Base-by-base conservation (phyloP, 92 coral and sea anemone species). In the Anthopleura xanthogrammica region DNA sequence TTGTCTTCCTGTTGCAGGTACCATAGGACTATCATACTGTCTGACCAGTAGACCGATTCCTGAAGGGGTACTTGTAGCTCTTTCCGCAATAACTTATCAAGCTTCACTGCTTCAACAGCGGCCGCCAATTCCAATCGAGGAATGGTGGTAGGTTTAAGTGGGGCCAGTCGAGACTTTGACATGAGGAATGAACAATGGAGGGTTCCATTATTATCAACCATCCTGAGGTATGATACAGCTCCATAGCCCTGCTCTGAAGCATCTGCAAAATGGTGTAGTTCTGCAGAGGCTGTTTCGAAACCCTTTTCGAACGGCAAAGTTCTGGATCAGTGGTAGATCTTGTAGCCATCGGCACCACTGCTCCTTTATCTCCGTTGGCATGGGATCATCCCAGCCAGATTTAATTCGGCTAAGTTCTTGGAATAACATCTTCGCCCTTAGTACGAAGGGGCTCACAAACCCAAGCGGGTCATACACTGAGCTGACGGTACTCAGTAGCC, bases 391-490 rank as follows among this genome's bases (percentile, higher is more conserved):
- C 80, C 88, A 85, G 56, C 88, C 71, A 72, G 77, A 71, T 55
- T 62, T 76, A 19, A 60, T 7, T 56, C 82, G 84, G 80, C 88
- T 80, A 60, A 85, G 80, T 72, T 85, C 88, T 80, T 85, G 88
- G 48, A 85, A 57, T 39, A 85, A 72, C 50, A 60, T 71, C 88
- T 85, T 85, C 71, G 88, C 88, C 68, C 64, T 80, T 46, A 85
- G 76, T 41, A 85, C 80, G 52, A 79, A 80, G 40, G 88, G 88
- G 66, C 85, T 79, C 52, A 85, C 86, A 72, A 85, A 85, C 60
- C 86, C 88, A 8, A 85, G 40, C 66, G 88, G 88, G 88, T 85
- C 85, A 29, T 85, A 85, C n/a, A 85, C 85, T 46, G 88, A 85
- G 40, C 80, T 85, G 62, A 80, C 88, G 0, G 70, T 80, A 42